Percentiles rank a stretch among this genome's conserved stretches.
These are phyloP conservation scores for Dermochelys coriacea DNA, from an alignment of 2,797 vertebrate genomes.

Conservation along the genomic window DNA sequence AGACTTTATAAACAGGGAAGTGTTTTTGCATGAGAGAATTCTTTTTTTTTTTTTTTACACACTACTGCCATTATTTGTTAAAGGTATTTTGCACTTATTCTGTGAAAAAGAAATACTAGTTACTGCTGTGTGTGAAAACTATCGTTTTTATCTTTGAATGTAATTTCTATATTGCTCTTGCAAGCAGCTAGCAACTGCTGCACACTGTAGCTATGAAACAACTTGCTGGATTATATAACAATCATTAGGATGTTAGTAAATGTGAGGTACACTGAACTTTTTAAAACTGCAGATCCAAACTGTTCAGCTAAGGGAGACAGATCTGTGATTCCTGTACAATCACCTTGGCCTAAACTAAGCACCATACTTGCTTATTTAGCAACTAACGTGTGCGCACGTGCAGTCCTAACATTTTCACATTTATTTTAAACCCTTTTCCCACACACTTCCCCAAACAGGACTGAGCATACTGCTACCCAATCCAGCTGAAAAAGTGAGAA, in stretches of 20 bases:
- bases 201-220: slow-evolving; percentile 58
- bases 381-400: fast-evolving
- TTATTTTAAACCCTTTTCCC: slow-evolving; percentile 22
- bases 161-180: slow-evolving; percentile 67
- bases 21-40: slow-evolving; percentile 78
- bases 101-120: slow-evolving; percentile 62
- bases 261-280: slow-evolving; percentile 48
- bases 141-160: slow-evolving; percentile 79
- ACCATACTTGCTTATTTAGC: not conserved
- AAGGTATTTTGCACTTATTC: slow-evolving; percentile 76
- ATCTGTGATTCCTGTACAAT: not conserved
- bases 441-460: slow-evolving; percentile 21
- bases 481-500: not conserved
- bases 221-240: slow-evolving; percentile 71
- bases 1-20: slow-evolving; percentile 61
- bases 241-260: slow-evolving; percentile 50
- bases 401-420: not conserved
- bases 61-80: slow-evolving; percentile 67
- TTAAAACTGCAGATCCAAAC: slow-evolving; percentile 8
- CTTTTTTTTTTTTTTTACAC: slow-evolving; percentile 60
- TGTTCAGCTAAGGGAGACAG: slow-evolving; percentile 30
- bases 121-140: slow-evolving; percentile 51
- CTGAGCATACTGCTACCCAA: not conserved
- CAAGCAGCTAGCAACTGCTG: slow-evolving; percentile 63
- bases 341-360: not conserved